Conservation (phyloP, 2,888 invertebrate species). For the Zaprionus obscuricornis region DNA sequence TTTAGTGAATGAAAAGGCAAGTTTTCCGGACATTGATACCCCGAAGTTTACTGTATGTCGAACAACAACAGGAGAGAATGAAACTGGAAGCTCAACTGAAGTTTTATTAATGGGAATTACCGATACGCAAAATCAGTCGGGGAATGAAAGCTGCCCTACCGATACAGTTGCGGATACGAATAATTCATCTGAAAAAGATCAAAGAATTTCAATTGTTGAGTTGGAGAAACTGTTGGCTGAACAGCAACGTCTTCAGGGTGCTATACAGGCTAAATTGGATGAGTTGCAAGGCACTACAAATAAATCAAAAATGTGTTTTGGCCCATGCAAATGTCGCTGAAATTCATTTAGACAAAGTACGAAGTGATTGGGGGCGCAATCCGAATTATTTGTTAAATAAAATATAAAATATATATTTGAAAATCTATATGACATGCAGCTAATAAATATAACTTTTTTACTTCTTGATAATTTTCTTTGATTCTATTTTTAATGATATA, state of each 20-base stretch:
- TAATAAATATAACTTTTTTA: too few species aligned
- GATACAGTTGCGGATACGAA: too few species aligned
- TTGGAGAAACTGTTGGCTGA: conserved; percentile 42
- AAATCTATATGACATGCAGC: too few species aligned
- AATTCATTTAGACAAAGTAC: conserved; percentile 11
- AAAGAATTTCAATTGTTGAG: conserved; percentile 40
- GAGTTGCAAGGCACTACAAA: conserved; percentile 42
- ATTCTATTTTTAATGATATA: too few species aligned
- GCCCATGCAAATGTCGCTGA: too few species aligned
- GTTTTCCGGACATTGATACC: conserved; percentile 43
- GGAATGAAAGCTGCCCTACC: too few species aligned
- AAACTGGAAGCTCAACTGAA: too few species aligned
- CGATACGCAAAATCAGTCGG: not conserved
- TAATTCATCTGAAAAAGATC: too few species aligned
- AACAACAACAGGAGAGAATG: conserved; percentile 7
- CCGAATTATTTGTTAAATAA: not conserved
- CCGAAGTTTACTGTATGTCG: conserved; percentile 41
- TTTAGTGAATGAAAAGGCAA: conserved; percentile 36
- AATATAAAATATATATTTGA: not conserved
- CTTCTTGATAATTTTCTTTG: too few species aligned
- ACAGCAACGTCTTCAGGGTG: conserved; percentile 43
- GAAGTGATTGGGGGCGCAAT: conserved; percentile 23
- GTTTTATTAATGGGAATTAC: too few species aligned
- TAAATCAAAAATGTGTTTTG: too few species aligned
- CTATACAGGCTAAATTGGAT: conserved; percentile 52